Percentiles rank a stretch among this genome's conserved stretches.
Conservation (phyloP, 1,140 invertebrate genomes). For the Conus betulinus region DNA sequence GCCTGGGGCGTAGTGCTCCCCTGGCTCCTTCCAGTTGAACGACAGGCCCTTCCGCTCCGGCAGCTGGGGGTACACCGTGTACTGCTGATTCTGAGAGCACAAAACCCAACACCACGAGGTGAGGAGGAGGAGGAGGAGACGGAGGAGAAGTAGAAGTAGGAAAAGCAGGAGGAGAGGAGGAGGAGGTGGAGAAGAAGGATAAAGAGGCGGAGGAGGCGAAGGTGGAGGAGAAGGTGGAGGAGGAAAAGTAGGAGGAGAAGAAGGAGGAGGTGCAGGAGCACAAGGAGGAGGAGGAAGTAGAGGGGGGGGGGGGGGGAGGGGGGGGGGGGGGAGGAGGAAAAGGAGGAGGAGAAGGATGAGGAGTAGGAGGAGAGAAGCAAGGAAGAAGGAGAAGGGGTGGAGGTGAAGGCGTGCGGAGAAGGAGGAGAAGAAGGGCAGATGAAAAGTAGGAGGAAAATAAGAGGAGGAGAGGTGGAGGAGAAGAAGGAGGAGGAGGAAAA, state of each 20-base stretch:
- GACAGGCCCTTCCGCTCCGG: constrained; percentile 24
- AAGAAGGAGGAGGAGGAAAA: constrained; percentile 21
- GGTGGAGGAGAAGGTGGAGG: neutral
- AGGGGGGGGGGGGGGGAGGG: neutral
- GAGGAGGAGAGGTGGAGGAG: neutral
- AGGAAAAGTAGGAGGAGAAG: neutral
- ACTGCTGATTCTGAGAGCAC: neutral
- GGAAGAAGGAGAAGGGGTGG: neutral
- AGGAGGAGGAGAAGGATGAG: neutral
- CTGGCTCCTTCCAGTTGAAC: constrained; percentile 42
- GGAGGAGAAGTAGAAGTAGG: too few species aligned
- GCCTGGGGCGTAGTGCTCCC: constrained; percentile 26
- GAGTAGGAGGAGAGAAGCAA: neutral
- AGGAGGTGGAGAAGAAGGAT: too few species aligned
- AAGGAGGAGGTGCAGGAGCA: neutral
- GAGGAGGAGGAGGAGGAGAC: too few species aligned
- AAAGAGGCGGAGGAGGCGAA: neutral
- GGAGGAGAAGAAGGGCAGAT: constrained; percentile 2
- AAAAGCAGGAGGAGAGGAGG: too few species aligned
- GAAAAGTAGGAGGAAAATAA: neutral
- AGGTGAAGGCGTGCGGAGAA: constrained; percentile 3
- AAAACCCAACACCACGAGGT: too few species aligned
- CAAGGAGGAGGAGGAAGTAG: neutral
- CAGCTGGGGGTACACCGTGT: constrained; percentile 40
- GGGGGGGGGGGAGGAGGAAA: neutral